Evolutionary conservation across 2,888 invertebrate genomes (phyloP).

Genomic region (Agrochola circellaris): DNA sequence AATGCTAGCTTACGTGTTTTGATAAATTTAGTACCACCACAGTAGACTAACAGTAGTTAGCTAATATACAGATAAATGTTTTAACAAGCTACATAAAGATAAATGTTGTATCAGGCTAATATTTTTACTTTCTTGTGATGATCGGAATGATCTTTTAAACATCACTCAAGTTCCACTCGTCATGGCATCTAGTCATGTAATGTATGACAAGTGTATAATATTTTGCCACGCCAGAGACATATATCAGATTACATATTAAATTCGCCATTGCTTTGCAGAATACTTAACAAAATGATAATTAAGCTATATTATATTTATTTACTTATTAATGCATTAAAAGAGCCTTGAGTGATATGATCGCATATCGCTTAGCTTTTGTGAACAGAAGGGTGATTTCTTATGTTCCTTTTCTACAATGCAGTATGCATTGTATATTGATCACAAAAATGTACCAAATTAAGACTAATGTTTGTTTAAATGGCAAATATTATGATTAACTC

Average conservation of each 20-base stretch:
- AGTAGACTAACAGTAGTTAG: not conserved
- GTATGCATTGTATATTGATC: not conserved
- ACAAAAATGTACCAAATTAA: not conserved
- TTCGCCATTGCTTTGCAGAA: conserved; percentile 53
- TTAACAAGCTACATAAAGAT: not conserved
- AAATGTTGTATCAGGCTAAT: not conserved
- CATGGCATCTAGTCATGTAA: not conserved
- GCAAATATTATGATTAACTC: not conserved
- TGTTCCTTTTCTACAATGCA: not conserved
- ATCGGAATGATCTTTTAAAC: not conserved
- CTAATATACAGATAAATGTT: not conserved
- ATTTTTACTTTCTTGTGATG: not conserved
- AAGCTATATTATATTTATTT: not conserved
- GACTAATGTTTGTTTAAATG: not conserved
- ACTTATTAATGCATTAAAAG: not conserved
- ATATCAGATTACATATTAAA: conserved; percentile 37
- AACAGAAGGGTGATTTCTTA: not conserved
- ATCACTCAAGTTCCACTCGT: not conserved
- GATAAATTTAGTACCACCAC: not conserved
- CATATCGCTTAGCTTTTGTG: not conserved
- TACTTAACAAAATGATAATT: not conserved
- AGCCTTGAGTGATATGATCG: conserved; percentile 1
- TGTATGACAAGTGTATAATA: conserved; percentile 6
- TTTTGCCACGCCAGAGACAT: conserved; percentile 1
- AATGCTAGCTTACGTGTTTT: not conserved